These are phyloP conservation scores for Taenaris catops DNA, from an alignment of 2,888 invertebrate species.

Conservation along the genomic window DNA sequence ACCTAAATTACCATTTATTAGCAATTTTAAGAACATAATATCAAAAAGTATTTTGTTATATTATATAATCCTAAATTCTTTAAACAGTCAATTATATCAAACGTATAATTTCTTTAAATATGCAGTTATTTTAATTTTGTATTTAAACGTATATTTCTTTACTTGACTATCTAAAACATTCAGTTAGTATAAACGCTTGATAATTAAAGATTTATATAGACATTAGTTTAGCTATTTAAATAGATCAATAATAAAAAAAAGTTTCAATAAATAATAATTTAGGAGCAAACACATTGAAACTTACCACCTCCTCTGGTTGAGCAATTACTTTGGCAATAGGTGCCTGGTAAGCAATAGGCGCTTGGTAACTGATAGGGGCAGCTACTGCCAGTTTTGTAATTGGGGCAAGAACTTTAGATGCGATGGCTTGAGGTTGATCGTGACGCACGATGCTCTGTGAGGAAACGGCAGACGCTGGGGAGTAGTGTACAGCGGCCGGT, in stretches of 20 bases:
- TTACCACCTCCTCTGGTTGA: conserved; percentile 35
- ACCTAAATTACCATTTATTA: too few species aligned
- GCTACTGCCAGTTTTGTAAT: conserved; percentile 27
- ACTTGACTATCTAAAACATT: background rate
- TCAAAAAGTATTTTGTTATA: too few species aligned
- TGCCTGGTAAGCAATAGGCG: conserved; percentile 29
- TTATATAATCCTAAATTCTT: too few species aligned
- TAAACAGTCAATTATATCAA: too few species aligned
- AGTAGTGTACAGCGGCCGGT: conserved; percentile 48
- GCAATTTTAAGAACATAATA: too few species aligned
- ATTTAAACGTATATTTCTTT: background rate
- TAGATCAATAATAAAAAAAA: too few species aligned
- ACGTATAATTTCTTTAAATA: too few species aligned
- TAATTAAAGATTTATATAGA: background rate
- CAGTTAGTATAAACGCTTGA: background rate
- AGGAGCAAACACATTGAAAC: too few species aligned
- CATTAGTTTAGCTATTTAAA: background rate
- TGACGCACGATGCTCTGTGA: conserved; percentile 49
- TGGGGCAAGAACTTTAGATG: conserved; percentile 11
- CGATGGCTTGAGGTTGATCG: conserved; percentile 36
- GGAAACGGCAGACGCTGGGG: conserved; percentile 42
- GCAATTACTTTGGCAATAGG: conserved; percentile 29
- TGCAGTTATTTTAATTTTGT: too few species aligned
- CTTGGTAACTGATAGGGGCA: conserved; percentile 34
- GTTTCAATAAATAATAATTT: too few species aligned